Base-by-base conservation (phyloP, 92 coral and sea anemone species). In the Zoanthus solanderi region DNA sequence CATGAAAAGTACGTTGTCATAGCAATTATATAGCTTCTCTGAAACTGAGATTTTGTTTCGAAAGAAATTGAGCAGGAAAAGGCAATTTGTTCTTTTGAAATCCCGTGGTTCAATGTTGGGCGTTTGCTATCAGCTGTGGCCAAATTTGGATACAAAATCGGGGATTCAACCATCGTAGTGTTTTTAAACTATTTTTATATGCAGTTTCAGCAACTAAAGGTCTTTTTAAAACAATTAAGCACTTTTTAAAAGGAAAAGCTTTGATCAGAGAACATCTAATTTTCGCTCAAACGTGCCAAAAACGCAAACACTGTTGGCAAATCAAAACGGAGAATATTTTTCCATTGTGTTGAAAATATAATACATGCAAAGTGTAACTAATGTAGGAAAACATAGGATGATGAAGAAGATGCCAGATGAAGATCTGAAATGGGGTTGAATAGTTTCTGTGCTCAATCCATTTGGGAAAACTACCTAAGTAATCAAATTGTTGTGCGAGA, bases 61-160 rank as follows among this genome's bases (percentile, higher is more conserved):
- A 81, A 67, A 46, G 66, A 46, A 23, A 16, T 66, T 81, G 14
- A 81, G 74, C 85, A 81, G 85, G 85, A 81, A 81, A 28, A n/a
- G 6, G 75, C 85, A 66, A 46, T 66, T 81, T 81, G 85, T 81
- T 81, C 42, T 81, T 23, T 81, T 4, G 75, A 81, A 66, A 37
- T 66, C 75, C 47, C 60, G 74, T 66, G 84, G 53, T 79, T 42
- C 47, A 30, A 58, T 60, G 42, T 57, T 37, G 53, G 84, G 84
- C 75, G 85, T 46, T 5, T 81, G 17, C 85, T 12, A 45, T 81
- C 85, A 81, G 85, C 85, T 81, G n/a, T 81, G 66, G 71, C 85
- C 85, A 81, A 81, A 81, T 81, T 65, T 81, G 85, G 85, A 58
- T 13, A 60, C 75, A 81, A 78, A 81, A 60, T 46, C 12, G 11